Percentiles rank a stretch among this genome's conserved stretches.
These are phyloP conservation scores for Dasyprocta punctata DNA, from an alignment of 2,113 vertebrate species.

Conservation along the genomic window DNA sequence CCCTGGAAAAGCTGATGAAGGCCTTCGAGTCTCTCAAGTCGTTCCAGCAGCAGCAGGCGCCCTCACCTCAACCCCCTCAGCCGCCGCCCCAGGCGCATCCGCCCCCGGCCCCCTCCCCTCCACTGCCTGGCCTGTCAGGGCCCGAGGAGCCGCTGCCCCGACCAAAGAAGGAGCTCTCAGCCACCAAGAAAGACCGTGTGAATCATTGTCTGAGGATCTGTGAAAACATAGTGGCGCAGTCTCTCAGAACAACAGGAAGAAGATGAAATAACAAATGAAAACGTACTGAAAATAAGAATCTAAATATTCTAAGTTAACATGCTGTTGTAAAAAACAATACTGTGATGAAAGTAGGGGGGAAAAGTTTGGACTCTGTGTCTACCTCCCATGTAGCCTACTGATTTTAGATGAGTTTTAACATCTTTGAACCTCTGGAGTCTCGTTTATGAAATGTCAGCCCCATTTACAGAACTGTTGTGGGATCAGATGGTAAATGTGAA, in stretches of 20 bases:
- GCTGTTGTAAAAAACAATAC: neutral
- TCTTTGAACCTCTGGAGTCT: neutral
- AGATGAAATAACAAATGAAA: neutral
- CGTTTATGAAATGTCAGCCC: neutral
- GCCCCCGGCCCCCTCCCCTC: conserved; percentile 86
- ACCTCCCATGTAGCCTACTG: too few relatives aligned
- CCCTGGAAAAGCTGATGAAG: conserved; percentile 99
- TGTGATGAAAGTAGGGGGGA: neutral
- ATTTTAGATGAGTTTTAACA: neutral
- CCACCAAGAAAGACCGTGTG: conserved; percentile 98
- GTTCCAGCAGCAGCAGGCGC: conserved; percentile 97
- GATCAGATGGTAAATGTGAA: neutral
- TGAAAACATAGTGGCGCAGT: conserved; percentile 98
- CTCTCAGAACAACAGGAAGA: conserved; percentile 81
- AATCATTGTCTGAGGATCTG: conserved; percentile 98
- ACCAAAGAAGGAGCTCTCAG: conserved; percentile 96
- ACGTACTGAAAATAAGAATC: neutral
- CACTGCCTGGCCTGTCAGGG: conserved; percentile 88
- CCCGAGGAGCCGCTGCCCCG: conserved; percentile 90
- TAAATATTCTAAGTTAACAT: neutral
- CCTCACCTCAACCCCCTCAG: conserved; percentile 80
- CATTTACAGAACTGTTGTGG: neutral
- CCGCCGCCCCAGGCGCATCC: conserved; percentile 75
- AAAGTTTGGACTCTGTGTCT: neutral
- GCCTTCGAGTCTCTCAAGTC: conserved; percentile 98